Evolutionary conservation across 2,113 vertebrate species (phyloP).

Genomic region (Rutilus rutilus): DNA sequence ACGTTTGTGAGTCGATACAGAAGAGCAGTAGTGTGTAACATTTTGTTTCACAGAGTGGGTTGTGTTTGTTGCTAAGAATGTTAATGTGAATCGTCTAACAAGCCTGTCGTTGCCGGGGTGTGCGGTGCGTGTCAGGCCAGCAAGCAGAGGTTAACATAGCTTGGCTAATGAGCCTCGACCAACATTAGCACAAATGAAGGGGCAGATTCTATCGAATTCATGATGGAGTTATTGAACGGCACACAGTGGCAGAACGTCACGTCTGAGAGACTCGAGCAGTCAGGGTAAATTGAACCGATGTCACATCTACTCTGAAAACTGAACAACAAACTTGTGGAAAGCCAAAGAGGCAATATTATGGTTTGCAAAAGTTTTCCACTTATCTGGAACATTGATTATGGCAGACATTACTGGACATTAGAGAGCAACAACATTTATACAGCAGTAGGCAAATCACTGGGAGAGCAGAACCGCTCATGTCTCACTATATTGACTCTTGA

Average conservation of each 20-base stretch:
- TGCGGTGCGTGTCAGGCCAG: conserved; percentile 78
- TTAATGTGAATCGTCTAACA: conserved; percentile 86
- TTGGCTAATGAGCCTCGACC: conserved; percentile 57
- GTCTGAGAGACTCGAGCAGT: conserved; percentile 11
- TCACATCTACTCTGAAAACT: conserved; percentile 17
- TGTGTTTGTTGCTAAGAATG: conserved; percentile 86
- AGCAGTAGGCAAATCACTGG: conserved; percentile 22
- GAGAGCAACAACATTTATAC: conserved; percentile 21
- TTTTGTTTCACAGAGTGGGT: conserved; percentile 69
- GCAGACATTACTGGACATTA: conserved; percentile 15
- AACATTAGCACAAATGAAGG: conserved; percentile 41
- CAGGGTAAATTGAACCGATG: conserved; percentile 35
- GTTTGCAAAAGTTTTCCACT: conserved; percentile 26
- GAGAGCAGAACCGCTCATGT: not conserved
- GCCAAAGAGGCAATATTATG: conserved; percentile 26
- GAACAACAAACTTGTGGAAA: conserved; percentile 24
- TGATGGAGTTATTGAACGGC: conserved; percentile 34
- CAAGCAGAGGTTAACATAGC: conserved; percentile 80
- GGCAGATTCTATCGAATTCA: conserved; percentile 40
- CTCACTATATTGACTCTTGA: conserved; percentile 10
- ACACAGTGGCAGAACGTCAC: conserved; percentile 19
- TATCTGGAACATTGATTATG: conserved; percentile 37
- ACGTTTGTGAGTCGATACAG: not conserved
- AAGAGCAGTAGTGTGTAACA: conserved; percentile 73
- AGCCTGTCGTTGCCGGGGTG: conserved; percentile 74